These are phyloP conservation scores for Rotaria magnacalcarata DNA, from an alignment of 2,888 invertebrate genomes.

Conservation along the genomic window DNA sequence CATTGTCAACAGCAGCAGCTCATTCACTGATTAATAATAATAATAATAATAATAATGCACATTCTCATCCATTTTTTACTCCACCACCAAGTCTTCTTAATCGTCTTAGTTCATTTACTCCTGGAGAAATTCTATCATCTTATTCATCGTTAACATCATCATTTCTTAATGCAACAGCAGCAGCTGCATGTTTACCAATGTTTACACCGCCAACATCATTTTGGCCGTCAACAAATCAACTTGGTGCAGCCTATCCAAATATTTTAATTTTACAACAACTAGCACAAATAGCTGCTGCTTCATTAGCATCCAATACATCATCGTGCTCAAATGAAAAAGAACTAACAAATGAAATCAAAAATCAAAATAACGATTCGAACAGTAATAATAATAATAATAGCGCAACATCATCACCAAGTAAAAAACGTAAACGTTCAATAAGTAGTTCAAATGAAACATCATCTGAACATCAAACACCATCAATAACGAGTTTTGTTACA, in stretches of 20 bases:
- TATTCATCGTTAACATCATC: slow-evolving; percentile 26
- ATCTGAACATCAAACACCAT: not conserved
- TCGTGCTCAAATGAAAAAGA: not conserved
- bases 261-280: slow-evolving; percentile 2
- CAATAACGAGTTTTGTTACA: slow-evolving; percentile 28
- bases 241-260: slow-evolving; percentile 11
- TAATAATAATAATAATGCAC: too few species aligned
- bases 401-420: not conserved
- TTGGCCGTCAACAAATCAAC: slow-evolving; percentile 33
- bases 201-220: not conserved
- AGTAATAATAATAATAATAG: not conserved
- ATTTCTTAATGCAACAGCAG: slow-evolving; percentile 15
- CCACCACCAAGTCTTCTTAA: not conserved
- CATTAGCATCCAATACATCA: not conserved
- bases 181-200: not conserved
- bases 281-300: slow-evolving; percentile 31
- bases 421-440: slow-evolving; percentile 34
- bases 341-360: not conserved
- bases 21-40: not conserved
- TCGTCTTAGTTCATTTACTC: not conserved
- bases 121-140: not conserved
- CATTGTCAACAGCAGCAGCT: slow-evolving; percentile 22
- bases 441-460: slow-evolving; percentile 6
- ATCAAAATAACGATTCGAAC: not conserved
- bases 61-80: not conserved